Evolutionary conservation across 2,888 invertebrate species (phyloP).

Genomic region (Bugula neritina): DNA sequence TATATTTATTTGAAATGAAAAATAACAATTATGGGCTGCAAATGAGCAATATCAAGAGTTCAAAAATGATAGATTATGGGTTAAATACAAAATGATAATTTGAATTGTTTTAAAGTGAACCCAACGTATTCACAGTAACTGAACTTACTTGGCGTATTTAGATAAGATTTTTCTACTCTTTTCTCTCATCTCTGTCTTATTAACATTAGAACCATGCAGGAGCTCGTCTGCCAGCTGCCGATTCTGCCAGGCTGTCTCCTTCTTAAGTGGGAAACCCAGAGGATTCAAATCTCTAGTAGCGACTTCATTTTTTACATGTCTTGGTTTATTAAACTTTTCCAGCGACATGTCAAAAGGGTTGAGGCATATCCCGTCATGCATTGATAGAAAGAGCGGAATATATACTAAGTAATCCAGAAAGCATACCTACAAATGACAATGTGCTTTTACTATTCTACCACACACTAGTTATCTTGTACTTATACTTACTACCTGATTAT

Average conservation of each 20-base stretch:
- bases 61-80: no score
- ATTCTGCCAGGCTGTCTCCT: conserved; percentile 38
- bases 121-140: no score
- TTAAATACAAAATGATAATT: no score
- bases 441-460: no score
- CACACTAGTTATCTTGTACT: no score
- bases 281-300: conserved; percentile 50
- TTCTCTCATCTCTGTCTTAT: conserved; percentile 33
- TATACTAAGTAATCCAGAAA: conserved; percentile 51
- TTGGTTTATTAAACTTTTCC: conserved; percentile 37
- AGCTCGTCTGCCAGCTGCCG: conserved; percentile 40
- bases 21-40: no score
- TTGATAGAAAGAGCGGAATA: conserved; percentile 51
- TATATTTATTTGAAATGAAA: no score
- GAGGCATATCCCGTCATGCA: conserved; percentile 50
- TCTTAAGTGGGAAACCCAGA: conserved; percentile 42
- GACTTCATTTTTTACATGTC: conserved; percentile 32
- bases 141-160: conserved; percentile 35
- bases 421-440: conserved; percentile 41
- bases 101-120: no score
- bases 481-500: no score
- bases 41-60: no score
- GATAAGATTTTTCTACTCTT: conserved; percentile 37
- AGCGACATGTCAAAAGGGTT: conserved; percentile 51
- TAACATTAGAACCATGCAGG: conserved; percentile 38